Evolutionary conservation across 2,888 invertebrate species (phyloP).

Genomic region (Sinhomidia bicolor): DNA sequence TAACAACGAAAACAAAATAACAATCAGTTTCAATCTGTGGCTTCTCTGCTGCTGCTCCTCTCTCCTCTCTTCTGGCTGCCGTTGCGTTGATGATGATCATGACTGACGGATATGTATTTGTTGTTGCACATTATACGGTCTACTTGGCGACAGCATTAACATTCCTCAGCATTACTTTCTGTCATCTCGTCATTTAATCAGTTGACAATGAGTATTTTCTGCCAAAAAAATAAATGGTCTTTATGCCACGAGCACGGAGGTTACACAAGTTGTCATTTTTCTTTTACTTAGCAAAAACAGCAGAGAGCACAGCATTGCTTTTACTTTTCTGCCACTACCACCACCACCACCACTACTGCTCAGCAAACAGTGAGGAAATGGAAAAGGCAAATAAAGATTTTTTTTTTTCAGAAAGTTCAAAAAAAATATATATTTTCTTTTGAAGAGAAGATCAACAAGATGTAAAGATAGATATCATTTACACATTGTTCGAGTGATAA

Average conservation of each 20-base stretch:
- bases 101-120: slow-evolving; percentile 40
- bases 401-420: no score
- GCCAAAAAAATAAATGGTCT: slow-evolving; percentile 12
- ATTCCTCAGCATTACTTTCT: slow-evolving; percentile 70
- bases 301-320: background rate
- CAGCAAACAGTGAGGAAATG: no score
- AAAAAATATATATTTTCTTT: background rate
- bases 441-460: background rate
- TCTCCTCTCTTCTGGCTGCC: no score
- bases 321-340: no score
- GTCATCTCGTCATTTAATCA: slow-evolving; percentile 72
- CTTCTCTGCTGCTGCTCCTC: no score
- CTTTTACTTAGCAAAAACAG: no score
- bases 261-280: background rate
- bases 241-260: background rate
- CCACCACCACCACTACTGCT: background rate
- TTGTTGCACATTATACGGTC: slow-evolving; percentile 22
- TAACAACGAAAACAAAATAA: slow-evolving; percentile 34
- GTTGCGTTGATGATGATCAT: slow-evolving; percentile 37
- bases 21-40: slow-evolving; percentile 46
- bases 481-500: slow-evolving; percentile 10
- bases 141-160: slow-evolving; percentile 57
- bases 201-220: slow-evolving; percentile 57
- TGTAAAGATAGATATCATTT: background rate
- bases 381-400: no score